Evolutionary conservation across 2,113 vertebrate species (phyloP).

Genomic region (Myrmecophaga tridactyla): DNA sequence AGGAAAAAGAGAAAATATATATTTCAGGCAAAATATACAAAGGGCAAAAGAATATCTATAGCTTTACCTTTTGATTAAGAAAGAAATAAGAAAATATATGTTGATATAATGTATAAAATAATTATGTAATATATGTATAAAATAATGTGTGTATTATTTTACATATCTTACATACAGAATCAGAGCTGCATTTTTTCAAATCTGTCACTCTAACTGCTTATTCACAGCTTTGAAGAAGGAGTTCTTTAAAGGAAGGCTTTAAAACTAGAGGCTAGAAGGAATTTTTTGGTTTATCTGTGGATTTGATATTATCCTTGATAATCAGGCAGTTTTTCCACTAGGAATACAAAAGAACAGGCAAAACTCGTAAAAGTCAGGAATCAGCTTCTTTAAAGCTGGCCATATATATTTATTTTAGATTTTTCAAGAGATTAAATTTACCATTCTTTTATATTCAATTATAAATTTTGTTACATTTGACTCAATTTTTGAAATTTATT

Average conservation of each 20-base stretch:
- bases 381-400: neutral
- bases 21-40: no score
- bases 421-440: neutral
- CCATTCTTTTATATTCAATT: neutral
- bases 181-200: neutral
- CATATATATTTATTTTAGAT: neutral
- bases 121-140: neutral
- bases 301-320: slow-evolving; percentile 37
- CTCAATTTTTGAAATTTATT: neutral
- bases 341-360: neutral
- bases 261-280: neutral
- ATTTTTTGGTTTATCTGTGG: neutral
- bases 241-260: slow-evolving; percentile 38
- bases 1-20: no score
- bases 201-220: neutral
- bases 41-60: neutral
- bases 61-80: neutral
- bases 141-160: neutral
- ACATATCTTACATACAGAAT: neutral
- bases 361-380: neutral
- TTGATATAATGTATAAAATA: neutral
- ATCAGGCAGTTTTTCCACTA: neutral
- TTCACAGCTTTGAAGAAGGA: neutral
- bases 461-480: neutral
- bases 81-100: neutral